Percentiles rank a stretch among this genome's conserved stretches.
These are phyloP conservation scores for Danaus melanippus DNA, from an alignment of 1,140 invertebrate genomes.

Conservation along the genomic window DNA sequence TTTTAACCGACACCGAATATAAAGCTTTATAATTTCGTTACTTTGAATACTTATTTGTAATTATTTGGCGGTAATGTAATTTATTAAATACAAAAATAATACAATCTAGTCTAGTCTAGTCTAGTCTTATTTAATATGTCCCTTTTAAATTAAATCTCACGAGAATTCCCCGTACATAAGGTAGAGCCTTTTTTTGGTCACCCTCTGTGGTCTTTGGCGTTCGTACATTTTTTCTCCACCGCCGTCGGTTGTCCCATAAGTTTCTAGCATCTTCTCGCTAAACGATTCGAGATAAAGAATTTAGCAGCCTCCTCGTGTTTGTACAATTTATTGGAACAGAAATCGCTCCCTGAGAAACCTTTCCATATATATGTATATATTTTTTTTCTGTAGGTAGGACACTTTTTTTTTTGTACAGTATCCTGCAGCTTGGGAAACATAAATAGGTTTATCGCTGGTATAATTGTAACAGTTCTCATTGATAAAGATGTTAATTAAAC, in stretches of 20 bases:
- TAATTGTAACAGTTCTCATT: too few relatives aligned
- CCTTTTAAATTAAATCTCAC: too few relatives aligned
- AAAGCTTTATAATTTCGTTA: neutral
- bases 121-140: too few relatives aligned
- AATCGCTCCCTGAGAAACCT: conserved; percentile 45
- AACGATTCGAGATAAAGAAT: conserved; percentile 49
- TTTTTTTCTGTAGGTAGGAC: too few relatives aligned
- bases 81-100: too few relatives aligned
- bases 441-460: conserved; percentile 33
- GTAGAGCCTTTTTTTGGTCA: neutral
- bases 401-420: conserved; percentile 30
- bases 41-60: too few relatives aligned
- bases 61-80: too few relatives aligned
- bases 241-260: conserved; percentile 18
- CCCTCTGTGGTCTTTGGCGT: conserved; percentile 12
- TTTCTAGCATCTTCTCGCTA: conserved; percentile 35
- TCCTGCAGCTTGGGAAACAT: conserved; percentile 46
- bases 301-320: conserved; percentile 42
- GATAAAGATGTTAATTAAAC: too few relatives aligned
- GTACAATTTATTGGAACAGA: conserved; percentile 40
- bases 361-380: too few relatives aligned
- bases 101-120: too few relatives aligned
- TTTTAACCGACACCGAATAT: conserved; percentile 1
- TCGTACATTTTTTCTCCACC: conserved; percentile 13
- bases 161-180: too few relatives aligned